Conservation (phyloP, 1,140 invertebrate species). For the Calosoma granatense region DNA sequence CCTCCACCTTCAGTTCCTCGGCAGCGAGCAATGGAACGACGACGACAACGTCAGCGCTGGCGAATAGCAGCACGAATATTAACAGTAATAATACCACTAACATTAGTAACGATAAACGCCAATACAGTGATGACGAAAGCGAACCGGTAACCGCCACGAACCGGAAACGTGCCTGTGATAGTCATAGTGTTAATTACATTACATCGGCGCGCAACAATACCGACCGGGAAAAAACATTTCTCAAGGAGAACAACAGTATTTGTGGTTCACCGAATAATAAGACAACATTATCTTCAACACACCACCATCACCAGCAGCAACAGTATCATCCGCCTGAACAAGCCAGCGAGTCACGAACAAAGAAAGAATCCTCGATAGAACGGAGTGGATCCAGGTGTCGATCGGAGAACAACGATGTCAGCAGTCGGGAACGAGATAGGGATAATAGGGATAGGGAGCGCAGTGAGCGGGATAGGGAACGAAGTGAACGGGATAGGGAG, state of each 20-base stretch:
- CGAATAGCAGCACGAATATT: constrained; percentile 15
- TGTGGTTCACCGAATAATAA: constrained; percentile 9
- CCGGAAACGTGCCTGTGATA: constrained; percentile 24
- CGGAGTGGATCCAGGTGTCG: constrained; percentile 5
- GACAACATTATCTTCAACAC: too few species aligned
- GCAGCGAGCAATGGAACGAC: constrained; percentile 24
- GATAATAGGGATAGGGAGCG: not conserved
- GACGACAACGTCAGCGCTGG: constrained; percentile 11
- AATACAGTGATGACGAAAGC: constrained; percentile 30
- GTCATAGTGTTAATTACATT: constrained; percentile 21
- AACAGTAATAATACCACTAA: constrained; percentile 18
- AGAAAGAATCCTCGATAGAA: constrained; percentile 4
- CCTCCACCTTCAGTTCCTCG: constrained; percentile 24
- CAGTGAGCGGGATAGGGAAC: not conserved
- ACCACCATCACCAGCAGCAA: constrained; percentile 15
- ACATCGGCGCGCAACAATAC: constrained; percentile 20
- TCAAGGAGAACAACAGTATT: constrained; percentile 11
- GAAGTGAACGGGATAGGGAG: not conserved
- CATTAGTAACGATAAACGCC: constrained; percentile 22
- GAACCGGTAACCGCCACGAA: constrained; percentile 17
- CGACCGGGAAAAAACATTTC: constrained; percentile 19
- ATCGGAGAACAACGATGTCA: not conserved
- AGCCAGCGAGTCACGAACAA: not conserved
- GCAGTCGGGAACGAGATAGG: not conserved
- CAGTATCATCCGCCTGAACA: not conserved